phyloP scores from a whole-genome alignment of 2,113 vertebrate species.

The Herpetotheres cachinnans region DNA sequence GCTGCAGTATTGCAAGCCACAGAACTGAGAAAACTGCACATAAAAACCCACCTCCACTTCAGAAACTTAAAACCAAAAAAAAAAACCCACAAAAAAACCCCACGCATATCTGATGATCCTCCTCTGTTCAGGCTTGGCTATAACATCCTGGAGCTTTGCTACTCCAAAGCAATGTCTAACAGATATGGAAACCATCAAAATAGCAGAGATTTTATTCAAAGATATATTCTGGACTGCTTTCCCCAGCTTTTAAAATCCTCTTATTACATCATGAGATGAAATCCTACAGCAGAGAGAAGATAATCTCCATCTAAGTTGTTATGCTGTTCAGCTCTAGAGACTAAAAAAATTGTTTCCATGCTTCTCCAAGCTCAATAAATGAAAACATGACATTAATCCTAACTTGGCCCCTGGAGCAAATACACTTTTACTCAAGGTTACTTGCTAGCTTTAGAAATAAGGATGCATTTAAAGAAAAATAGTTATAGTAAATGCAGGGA shows the following conservation, averaged over 20 bases:
- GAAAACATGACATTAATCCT: background rate
- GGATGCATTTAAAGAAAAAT: background rate
- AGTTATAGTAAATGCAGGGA: background rate
- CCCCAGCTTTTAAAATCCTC: constrained; percentile 35
- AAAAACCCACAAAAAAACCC: background rate
- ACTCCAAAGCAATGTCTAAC: background rate
- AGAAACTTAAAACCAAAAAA: background rate
- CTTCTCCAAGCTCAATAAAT: background rate
- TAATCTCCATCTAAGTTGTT: constrained; percentile 40
- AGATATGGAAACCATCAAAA: background rate
- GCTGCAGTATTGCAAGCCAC: background rate
- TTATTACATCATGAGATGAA: constrained; percentile 35
- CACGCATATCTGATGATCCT: background rate
- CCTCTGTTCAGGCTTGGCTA: background rate
- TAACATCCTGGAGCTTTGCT: background rate
- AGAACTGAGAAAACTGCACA: background rate
- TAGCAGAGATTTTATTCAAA: constrained; percentile 16
- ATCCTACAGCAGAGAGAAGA: constrained; percentile 10
- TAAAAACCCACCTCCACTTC: background rate
- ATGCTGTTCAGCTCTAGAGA: background rate
- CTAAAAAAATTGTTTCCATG: background rate
- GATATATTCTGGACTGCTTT: background rate
- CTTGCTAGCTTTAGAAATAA: background rate
- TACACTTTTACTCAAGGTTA: background rate
- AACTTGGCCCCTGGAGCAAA: background rate